A percentile compares a stretch with the other conserved stretches of the same genome.
phyloP scores from a whole-genome alignment of 2,797 vertebrate species.

The Falco naumanni region DNA sequence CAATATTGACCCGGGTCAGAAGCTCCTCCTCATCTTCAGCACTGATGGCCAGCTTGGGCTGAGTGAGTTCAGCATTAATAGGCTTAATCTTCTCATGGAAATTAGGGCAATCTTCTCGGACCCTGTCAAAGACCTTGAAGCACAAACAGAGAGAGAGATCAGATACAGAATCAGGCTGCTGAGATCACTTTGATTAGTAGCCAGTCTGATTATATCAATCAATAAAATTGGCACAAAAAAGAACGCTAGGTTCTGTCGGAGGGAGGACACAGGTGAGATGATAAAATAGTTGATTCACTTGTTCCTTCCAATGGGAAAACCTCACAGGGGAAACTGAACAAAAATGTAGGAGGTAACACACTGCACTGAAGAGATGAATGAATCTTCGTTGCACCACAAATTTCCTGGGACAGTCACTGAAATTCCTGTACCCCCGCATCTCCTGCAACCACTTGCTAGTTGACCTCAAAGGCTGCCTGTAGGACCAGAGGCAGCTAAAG shows the following conservation, averaged over 20 bases:
- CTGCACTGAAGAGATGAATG: background rate
- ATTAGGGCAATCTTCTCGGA: slow-evolving; percentile 88
- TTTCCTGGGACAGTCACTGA: background rate
- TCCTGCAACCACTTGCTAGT: background rate
- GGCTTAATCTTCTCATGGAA: slow-evolving; percentile 91
- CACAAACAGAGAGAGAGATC: slow-evolving; percentile 45
- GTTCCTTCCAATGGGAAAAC: background rate
- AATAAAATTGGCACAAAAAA: background rate
- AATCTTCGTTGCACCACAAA: background rate
- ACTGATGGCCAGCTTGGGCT: slow-evolving; percentile 89
- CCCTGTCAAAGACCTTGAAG: slow-evolving; percentile 90
- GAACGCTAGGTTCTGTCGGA: background rate
- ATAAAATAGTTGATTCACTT: background rate
- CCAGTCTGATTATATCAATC: slow-evolving; percentile 7
- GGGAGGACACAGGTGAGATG: background rate
- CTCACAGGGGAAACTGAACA: background rate
- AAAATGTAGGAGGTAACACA: background rate
- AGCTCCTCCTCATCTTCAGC: slow-evolving; percentile 86
- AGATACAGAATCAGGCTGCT: slow-evolving; percentile 18
- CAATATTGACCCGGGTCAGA: slow-evolving; percentile 79
- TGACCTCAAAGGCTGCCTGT: background rate
- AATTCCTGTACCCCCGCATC: background rate
- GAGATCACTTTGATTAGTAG: slow-evolving; percentile 26
- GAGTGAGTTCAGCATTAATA: slow-evolving; percentile 90
- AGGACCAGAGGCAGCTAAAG: background rate